These are phyloP conservation scores for Otolemur garnettii DNA, from an alignment of 2,113 vertebrate species.

Conservation along the genomic window DNA sequence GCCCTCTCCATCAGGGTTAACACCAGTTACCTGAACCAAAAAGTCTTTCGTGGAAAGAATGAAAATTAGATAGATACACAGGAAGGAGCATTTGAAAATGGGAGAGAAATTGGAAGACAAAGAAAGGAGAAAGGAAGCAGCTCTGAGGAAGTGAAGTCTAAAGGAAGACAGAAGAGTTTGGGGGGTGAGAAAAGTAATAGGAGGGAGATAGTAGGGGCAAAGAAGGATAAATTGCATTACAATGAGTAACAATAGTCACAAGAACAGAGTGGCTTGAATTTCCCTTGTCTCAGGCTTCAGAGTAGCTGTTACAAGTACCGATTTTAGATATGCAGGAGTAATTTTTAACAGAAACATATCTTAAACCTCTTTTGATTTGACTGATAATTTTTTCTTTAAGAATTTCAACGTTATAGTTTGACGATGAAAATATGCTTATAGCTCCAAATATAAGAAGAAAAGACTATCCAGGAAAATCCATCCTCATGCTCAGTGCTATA, in stretches of 20 bases:
- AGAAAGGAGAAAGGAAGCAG: background rate
- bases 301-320: no score
- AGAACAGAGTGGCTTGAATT: background rate
- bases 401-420: background rate
- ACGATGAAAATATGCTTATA: background rate
- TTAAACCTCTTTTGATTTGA: conserved; percentile 13
- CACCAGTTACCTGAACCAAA: background rate
- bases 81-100: background rate
- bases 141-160: background rate
- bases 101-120: background rate
- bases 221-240: background rate
- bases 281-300: background rate
- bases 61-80: background rate
- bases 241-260: background rate
- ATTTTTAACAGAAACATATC: background rate
- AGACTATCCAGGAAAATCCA: background rate
- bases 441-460: background rate
- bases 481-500: no score
- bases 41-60: background rate
- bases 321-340: background rate
- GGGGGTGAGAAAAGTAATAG: background rate
- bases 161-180: background rate
- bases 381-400: background rate
- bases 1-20: background rate
- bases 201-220: background rate